phyloP scores from a whole-genome alignment of 2,797 vertebrate genomes.

The Sibirionetta formosa region DNA sequence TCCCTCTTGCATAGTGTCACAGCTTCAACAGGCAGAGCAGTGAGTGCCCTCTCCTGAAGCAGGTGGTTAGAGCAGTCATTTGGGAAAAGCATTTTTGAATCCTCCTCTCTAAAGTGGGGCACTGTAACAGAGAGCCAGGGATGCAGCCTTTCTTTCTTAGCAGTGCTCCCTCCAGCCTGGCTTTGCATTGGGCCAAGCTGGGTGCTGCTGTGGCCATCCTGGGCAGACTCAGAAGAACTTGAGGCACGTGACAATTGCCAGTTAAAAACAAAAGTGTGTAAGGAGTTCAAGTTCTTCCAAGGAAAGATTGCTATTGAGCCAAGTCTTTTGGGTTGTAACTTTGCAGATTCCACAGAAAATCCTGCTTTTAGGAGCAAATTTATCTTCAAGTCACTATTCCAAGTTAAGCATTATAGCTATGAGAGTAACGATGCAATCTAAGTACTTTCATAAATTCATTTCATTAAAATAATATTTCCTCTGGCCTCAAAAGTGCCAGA shows the following conservation, averaged over 20 bases:
- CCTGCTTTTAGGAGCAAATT: background rate
- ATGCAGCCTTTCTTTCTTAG: accelerated
- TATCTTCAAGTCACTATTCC: slow-evolving; percentile 26
- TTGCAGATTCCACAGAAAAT: background rate
- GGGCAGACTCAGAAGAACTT: background rate
- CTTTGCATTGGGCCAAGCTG: background rate
- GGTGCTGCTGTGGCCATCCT: background rate
- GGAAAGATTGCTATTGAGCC: background rate
- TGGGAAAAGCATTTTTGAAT: background rate
- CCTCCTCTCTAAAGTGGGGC: background rate
- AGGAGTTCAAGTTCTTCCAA: background rate
- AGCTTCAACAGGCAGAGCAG: background rate
- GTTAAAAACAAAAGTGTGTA: background rate
- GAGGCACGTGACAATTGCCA: accelerated
- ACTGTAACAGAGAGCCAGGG: accelerated
- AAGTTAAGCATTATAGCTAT: background rate
- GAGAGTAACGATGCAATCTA: slow-evolving; percentile 46
- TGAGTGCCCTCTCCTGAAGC: accelerated
- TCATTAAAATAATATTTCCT: slow-evolving; percentile 66
- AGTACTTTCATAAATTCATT: slow-evolving; percentile 51
- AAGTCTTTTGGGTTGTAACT: background rate
- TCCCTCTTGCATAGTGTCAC: accelerated
- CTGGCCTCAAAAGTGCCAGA: slow-evolving; percentile 8
- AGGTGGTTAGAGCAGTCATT: background rate
- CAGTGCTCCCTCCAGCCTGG: background rate